A percentile compares a stretch with the other conserved stretches of the same genome.
These are phyloP conservation scores for Drosophila leonis DNA, from an alignment of 2,888 invertebrate species.

Conservation along the genomic window DNA sequence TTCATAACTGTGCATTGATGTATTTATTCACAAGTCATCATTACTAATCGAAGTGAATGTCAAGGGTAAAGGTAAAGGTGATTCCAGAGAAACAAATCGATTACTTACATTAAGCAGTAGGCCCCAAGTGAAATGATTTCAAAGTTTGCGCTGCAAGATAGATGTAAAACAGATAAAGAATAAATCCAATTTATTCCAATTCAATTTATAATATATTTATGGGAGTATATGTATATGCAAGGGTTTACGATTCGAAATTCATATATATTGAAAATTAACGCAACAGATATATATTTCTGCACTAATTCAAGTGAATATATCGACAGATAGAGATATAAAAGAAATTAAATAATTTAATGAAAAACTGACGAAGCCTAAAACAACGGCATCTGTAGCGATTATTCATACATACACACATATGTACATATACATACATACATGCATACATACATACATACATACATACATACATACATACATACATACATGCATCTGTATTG, in stretches of 20 bases:
- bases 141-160: conserved; percentile 30
- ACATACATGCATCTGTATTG: not conserved
- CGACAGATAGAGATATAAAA: not conserved
- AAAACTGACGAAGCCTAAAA: not conserved
- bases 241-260: no score
- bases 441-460: not conserved
- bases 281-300: no score
- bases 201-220: not conserved
- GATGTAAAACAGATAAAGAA: not conserved
- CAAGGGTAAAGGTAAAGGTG: not conserved
- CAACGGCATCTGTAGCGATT: not conserved
- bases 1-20: not conserved
- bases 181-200: not conserved
- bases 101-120: conserved; percentile 34
- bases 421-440: not conserved
- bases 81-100: not conserved
- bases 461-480: not conserved
- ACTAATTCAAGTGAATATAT: not conserved
- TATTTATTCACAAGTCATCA: not conserved
- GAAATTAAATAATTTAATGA: conserved; percentile 32
- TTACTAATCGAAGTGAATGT: not conserved
- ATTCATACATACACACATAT: not conserved
- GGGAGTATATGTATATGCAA: no score
- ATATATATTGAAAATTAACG: no score
- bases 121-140: conserved; percentile 23